Evolutionary conservation across 2,888 invertebrate genomes (phyloP), one percentile per base, ranked within the genome.

Genomic region (Itoplectis maculator): DNA sequence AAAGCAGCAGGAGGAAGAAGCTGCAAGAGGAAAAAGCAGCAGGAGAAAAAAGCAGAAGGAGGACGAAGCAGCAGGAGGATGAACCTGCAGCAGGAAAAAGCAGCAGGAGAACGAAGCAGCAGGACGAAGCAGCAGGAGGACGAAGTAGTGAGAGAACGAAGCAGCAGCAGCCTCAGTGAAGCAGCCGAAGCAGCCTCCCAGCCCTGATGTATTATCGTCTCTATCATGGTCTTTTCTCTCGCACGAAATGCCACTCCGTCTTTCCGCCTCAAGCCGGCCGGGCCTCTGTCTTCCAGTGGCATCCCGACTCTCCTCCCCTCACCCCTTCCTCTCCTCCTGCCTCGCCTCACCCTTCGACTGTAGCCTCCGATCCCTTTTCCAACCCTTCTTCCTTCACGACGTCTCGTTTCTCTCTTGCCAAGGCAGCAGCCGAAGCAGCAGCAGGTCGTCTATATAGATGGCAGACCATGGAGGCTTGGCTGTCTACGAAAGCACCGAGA

Each of bases 191-290:
- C 66, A 77, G 77, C 61, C 73, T 54, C n/a, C n/a, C n/a, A n/a
- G 76, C 72, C 69, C 82, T 80, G 82, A 83, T 83, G 82, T 79
- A 83, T 83, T 80, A 83, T 83, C 82, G 82, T 79, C 82, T 83
- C 79, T 77, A 80, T 83, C 79, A 83, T 80, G 80, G 77, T 80
- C 76, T 83, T 83, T 83, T 83, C 82, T 77, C 69, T 69, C 73
- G 63, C 82, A 83, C 80, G 82, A 74, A 83, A 80, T 72, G 79
- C 79, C 80, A 80, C 82, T 83, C 79, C 82, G 82, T 83, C 82
- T 83, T 83, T 80, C 77, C 73, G 73, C 61, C 82, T 83, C 82
- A 65, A 83, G 79, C 66, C 63, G 35, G 69, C 69, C 73, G 80
- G 73, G 69, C 49, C 73, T 70, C 63, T 75, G 76, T 77, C 69